Percentiles rank a stretch among this genome's conserved stretches.
Conservation (phyloP, 30 jellyfish, hydroid and myxozoan genomes). For the Aurelia aurita region DNA sequence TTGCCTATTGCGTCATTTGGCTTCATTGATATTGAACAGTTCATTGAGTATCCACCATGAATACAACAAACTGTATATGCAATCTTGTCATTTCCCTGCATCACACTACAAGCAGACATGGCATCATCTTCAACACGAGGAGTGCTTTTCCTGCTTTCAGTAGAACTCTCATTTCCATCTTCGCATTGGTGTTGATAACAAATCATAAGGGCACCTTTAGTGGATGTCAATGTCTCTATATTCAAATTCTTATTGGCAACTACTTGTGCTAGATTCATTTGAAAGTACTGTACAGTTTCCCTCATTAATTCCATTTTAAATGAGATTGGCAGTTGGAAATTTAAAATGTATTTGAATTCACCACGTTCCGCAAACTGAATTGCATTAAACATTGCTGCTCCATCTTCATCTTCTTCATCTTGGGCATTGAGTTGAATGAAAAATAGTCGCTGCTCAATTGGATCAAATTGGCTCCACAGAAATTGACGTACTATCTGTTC, state of each 20-base stretch:
- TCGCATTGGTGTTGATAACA: conserved; percentile 80
- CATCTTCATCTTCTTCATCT: conserved; percentile 82
- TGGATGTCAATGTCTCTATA: conserved; percentile 42
- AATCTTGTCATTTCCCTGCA: conserved; percentile 31
- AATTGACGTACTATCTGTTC: conserved; percentile 77
- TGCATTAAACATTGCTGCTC: conserved; percentile 65
- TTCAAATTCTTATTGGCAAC: conserved; percentile 66
- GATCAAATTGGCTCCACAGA: conserved; percentile 88
- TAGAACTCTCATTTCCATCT: conserved; percentile 2
- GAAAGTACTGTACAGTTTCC: conserved; percentile 58
- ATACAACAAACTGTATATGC: conserved; percentile 77
- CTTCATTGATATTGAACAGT: conserved; percentile 41
- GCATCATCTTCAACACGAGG: conserved; percentile 57
- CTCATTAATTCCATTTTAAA: conserved; percentile 66
- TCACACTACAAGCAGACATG: conserved; percentile 34
- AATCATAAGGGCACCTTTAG: conserved; percentile 73
- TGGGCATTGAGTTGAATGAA: conserved; percentile 71
- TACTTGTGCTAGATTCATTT: conserved; percentile 20
- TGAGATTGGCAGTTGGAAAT: conserved; percentile 69
- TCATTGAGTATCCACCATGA: conserved; percentile 78
- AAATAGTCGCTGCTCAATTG: conserved; percentile 72
- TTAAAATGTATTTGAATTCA: conserved; percentile 62
- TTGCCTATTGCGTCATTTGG: conserved; percentile 12
- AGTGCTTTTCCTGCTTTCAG: conserved; percentile 17
- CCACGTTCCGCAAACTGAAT: conserved; percentile 73